Base-by-base conservation (phyloP, 53 echinoderm and acorn worm species). In the Astropecten irregularis region DNA sequence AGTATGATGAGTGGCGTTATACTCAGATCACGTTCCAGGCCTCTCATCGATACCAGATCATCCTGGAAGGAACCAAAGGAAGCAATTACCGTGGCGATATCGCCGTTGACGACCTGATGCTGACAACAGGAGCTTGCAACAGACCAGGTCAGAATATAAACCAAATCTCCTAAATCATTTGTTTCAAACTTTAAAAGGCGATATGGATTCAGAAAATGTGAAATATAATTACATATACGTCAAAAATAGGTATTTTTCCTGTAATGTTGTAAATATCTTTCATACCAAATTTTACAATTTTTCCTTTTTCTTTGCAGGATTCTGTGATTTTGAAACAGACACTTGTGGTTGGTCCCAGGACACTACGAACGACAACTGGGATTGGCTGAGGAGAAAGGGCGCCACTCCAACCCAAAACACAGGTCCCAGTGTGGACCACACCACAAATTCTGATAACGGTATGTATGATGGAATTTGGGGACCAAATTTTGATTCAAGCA, bases 371-470 rank as follows among this genome's bases (percentile, higher is more conserved):
- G 95, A 96, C 46, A 90, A 89, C 44, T 96, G 92, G 85, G 97
- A 96, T 85, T 96, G 97, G 97, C 53, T 76, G 71, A 51, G 89
- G 50, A 57, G 82, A 22, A 85, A 60, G 7, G 97, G 97, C 25
- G 64, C 39, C 49, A 96, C 97, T 14, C 79, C 88, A 7, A 83
- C 72, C 27, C 34, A 48, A 15, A 67, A 61, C 63, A 96, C 97
- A 2, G 93, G 97, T 6, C 97, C 97, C 33, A 71, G 82, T 0
- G 59, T 62, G 22, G 97, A 96, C 76, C 97, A 96, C 89, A 93
- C 97, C 15, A 77, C 88, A 2, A 90, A 90, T 3, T 69, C 91
- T 23, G 72, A 81, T 29, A 46, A 81, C 4, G 95, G 95, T 95
- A 88, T 76, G 54, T 42, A n/a, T n/a, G n/a, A n/a, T n/a, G n/a